phyloP scores from a whole-genome alignment of 2,113 vertebrate species.

The Natator depressus region DNA sequence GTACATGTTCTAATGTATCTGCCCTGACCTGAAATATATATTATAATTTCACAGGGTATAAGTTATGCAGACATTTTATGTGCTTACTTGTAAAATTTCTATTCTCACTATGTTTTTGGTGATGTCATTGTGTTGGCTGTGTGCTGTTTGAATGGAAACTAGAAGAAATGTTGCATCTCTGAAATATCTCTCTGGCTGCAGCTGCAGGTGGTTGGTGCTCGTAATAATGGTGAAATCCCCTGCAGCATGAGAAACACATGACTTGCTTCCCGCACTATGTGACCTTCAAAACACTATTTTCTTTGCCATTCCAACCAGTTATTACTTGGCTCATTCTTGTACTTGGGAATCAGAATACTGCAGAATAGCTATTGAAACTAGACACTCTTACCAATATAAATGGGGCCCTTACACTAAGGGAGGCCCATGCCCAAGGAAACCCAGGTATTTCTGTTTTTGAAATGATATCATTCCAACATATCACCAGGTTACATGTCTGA shows the following conservation, averaged over 20 bases:
- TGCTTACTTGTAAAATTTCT: background rate
- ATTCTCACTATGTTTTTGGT: background rate
- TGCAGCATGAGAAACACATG: background rate
- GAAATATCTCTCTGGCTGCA: background rate
- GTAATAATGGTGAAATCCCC: background rate
- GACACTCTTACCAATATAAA: background rate
- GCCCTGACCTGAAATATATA: background rate
- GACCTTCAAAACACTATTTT: background rate
- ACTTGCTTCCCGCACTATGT: slow-evolving; percentile 1
- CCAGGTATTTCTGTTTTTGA: background rate
- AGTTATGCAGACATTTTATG: background rate
- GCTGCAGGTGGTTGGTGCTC: background rate
- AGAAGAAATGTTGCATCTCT: background rate
- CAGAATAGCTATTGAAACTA: background rate
- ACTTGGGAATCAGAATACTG: background rate
- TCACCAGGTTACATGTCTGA: background rate
- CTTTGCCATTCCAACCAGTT: background rate
- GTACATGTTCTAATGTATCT: background rate
- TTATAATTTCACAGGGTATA: background rate
- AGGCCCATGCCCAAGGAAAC: background rate
- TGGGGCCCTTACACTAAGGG: background rate
- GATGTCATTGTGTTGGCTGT: background rate
- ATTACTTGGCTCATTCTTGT: background rate
- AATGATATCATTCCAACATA: background rate
- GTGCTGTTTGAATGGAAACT: background rate